phyloP scores from a whole-genome alignment of 2,797 vertebrate species.

The Fringilla coelebs region DNA sequence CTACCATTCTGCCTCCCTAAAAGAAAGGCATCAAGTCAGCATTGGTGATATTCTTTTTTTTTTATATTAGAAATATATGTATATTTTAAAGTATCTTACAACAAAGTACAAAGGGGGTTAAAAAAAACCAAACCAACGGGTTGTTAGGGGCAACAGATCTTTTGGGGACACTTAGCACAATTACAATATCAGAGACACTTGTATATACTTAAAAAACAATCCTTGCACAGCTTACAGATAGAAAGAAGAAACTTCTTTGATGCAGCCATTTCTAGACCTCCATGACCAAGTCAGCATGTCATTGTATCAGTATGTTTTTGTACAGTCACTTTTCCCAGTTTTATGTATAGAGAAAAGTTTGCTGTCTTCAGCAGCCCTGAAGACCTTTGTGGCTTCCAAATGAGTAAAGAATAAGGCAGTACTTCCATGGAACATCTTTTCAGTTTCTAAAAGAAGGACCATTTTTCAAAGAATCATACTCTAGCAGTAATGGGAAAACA shows the following conservation, averaged over 20 bases:
- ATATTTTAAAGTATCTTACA: not conserved
- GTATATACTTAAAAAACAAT: not conserved
- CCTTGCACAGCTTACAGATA: not conserved
- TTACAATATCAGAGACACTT: not conserved
- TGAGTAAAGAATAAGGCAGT: not conserved
- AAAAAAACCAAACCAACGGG: rapidly evolving
- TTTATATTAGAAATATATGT: not conserved
- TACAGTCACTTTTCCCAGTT: not conserved
- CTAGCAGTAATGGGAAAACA: not conserved
- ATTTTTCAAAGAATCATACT: not conserved
- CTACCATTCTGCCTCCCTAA: not conserved
- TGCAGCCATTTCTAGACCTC: not conserved
- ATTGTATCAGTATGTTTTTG: not conserved
- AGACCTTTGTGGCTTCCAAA: not conserved
- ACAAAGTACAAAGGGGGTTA: not conserved
- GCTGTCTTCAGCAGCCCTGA: not conserved
- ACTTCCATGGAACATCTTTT: not conserved
- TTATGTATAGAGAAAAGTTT: not conserved
- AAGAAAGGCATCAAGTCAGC: not conserved
- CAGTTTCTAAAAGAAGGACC: not conserved
- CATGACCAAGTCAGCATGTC: not conserved
- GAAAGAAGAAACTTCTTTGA: not conserved
- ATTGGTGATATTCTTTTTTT: not conserved
- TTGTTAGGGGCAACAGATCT: not conserved
- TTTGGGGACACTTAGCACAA: not conserved